phyloP scores from a whole-genome alignment of 2,888 invertebrate species.

The Idaea biselata region DNA sequence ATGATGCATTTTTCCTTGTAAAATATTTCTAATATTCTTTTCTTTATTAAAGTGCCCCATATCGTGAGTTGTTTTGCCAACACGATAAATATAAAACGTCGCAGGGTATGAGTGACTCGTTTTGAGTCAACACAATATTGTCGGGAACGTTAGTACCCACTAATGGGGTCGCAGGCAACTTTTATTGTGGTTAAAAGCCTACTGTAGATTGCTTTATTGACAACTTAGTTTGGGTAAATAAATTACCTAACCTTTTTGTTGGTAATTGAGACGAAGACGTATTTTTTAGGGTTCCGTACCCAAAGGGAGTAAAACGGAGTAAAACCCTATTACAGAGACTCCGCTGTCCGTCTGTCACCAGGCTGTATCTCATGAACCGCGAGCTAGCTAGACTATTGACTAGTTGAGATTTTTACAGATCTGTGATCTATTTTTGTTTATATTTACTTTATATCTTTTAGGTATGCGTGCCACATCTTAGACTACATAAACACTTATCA shows the following conservation, averaged over 20 bases:
- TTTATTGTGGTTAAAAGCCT: conserved; percentile 1
- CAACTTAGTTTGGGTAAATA: background rate
- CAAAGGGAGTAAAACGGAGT: no score
- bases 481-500: no score
- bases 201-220: background rate
- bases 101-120: background rate
- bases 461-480: no score
- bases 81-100: background rate
- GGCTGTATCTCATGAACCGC: no score
- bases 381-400: no score
- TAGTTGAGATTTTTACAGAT: no score
- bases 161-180: background rate
- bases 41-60: background rate
- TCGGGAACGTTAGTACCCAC: background rate
- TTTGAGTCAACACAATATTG: background rate
- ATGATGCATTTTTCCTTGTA: no score
- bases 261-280: background rate
- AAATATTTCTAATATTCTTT: background rate
- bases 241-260: background rate
- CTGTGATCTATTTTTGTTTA: no score
- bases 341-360: no score
- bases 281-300: no score
- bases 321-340: no score
- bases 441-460: no score
- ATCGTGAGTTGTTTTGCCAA: background rate